Evolutionary conservation across 2,113 vertebrate species (phyloP), one percentile per base, ranked within the genome.

Genomic region (Alethe castanea): DNA sequence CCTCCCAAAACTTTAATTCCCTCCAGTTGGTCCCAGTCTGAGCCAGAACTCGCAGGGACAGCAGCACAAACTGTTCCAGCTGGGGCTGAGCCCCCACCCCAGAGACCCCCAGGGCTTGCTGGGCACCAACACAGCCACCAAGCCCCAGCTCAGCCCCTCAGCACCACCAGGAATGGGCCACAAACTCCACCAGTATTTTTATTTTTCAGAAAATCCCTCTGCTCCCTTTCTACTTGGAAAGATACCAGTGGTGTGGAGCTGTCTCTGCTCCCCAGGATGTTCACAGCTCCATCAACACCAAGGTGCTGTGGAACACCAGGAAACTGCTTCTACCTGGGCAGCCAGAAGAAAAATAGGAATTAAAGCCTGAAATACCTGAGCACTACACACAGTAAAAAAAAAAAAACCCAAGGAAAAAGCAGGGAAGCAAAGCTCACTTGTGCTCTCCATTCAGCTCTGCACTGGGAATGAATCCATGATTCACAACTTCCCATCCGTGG

Each of bases 241-340:
- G 12, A 1, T 3, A 2, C 2, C n/a, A 33, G 1, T 0, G 1
- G 3, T 7, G 16, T 1, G 6, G 33, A 16, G 14, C 2, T 25
- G 5, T 4, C 24, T 29, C 10, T 29, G 6, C 18, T 36, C 31
- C 17, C 11, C 54, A 56, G 56, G 17, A 79, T 0, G 1, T 25
- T 48, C 29, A n/a, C 44, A 3, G 0, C 36, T 26, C 7, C 1
- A 14, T 2, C 3, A 1, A 0, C 7, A 29, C 19, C 11, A 2
- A 8, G 6, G 8, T 26, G 23, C 1, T 19, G 7, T 2, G 7
- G 2, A 1, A 12, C 17, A 19, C 8, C 18, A 44, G 24, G 20
- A 62, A 16, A 29, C 17, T 38, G 15, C 42, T 45, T 18, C 31
- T 29, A 20, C 4, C 19, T 26, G 23, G 3, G 3, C 31, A 23